Percentiles rank a stretch among this genome's conserved stretches.
These are phyloP conservation scores for Furnarius figulus DNA, from an alignment of 2,113 vertebrate species.

Conservation along the genomic window DNA sequence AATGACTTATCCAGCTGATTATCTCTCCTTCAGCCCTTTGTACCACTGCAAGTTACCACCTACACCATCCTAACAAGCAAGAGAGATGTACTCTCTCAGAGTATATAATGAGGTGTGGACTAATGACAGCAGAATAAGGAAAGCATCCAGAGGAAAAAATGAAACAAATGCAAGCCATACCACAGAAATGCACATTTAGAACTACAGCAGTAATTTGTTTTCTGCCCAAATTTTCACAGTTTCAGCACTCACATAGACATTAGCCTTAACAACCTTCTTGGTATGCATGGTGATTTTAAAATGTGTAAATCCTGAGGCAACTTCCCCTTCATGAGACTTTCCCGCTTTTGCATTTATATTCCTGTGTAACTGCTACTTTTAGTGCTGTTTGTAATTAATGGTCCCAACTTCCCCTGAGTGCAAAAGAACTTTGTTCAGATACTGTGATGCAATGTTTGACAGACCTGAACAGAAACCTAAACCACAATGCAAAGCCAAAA, in stretches of 20 bases:
- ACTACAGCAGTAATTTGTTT: neutral
- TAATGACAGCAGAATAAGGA: conserved; percentile 1
- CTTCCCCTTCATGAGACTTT: neutral
- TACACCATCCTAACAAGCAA: conserved; percentile 30
- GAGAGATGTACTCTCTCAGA: neutral
- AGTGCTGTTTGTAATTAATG: neutral
- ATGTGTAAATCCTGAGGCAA: neutral
- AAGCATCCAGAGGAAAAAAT: neutral
- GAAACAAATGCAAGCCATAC: neutral
- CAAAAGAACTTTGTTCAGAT: neutral
- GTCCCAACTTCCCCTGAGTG: neutral
- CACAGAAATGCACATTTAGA: neutral
- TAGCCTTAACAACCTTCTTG: neutral
- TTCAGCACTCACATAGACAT: neutral
- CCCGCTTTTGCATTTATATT: neutral
- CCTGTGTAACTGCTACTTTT: neutral
- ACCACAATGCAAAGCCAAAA: neutral
- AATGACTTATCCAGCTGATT: conserved; percentile 41
- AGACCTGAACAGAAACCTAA: neutral
- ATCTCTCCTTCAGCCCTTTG: conserved; percentile 19
- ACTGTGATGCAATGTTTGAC: neutral
- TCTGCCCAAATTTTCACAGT: neutral
- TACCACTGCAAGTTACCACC: conserved; percentile 26
- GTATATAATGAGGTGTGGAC: conserved; percentile 7
- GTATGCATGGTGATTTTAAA: neutral